Evolutionary conservation across 2,797 vertebrate genomes (phyloP), one percentile per base, ranked within the genome.

Genomic region (Cuniculus paca): DNA sequence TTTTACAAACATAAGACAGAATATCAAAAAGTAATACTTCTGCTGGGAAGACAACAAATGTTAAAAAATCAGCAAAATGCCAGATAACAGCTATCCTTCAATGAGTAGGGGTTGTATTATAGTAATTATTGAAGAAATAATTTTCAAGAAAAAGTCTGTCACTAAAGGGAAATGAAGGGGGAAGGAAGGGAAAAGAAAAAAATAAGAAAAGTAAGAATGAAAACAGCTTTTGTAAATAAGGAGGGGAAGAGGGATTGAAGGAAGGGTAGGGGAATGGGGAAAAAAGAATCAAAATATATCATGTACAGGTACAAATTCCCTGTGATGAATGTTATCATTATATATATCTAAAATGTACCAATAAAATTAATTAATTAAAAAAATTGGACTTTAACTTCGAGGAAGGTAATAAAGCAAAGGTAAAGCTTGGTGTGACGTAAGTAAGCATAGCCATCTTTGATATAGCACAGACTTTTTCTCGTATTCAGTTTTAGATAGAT

Each of bases 1-100:
- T 83, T 70, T 84, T 94, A 90, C 75, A 9, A 88, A 54, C 84
- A 63, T 24, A 89, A 91, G 89, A 54, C 58, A 87, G 92, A 88
- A 92, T 79, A 19, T 24, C 28, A 80, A 79, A 88, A 65, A 50
- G 56, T 13, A 82, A 63, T 81, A 68, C 16, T 93, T 65, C 13
- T 24, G 11, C 7, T n/a, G 42, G 28, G 70, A 9, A 94, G 72
- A 75, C 31, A 63, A 88, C 28, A 3, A 65, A 96, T 54, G 34
- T 12, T 12, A 78, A 92, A 75, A 75, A 86, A 79, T 45, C 5
- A 63, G 31, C n/a, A 58, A 87, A 72, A 9, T 79, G 8, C 17
- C 50, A 70, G 3, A 6, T 24, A 16, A 72, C 2, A n/a, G 6
- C 16, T n/a, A 52, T 52, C 26, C 70, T 65, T 92, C 70, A 81